Evolutionary conservation across 1,140 invertebrate genomes (phyloP).

Genomic region (Mercenaria mercenaria): DNA sequence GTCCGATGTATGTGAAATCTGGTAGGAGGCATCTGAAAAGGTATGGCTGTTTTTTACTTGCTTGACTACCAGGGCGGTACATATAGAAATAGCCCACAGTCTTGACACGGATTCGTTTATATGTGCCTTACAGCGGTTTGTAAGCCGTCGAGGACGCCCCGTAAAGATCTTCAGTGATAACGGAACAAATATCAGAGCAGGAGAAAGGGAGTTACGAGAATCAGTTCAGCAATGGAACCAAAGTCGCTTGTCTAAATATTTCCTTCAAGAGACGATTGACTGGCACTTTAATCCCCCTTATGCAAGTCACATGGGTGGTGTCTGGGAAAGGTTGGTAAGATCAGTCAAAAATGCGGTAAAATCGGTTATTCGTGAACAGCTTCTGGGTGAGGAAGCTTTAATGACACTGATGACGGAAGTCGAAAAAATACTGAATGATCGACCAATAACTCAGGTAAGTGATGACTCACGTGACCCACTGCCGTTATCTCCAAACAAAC

Average conservation of each 20-base stretch:
- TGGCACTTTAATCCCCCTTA: slow-evolving; percentile 45
- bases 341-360: slow-evolving; percentile 16
- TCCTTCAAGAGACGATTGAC: not conserved
- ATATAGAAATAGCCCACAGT: slow-evolving; percentile 36
- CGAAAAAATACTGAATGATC: slow-evolving; percentile 26
- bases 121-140: slow-evolving; percentile 83
- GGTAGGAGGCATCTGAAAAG: slow-evolving; percentile 38
- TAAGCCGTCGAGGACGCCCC: slow-evolving; percentile 80
- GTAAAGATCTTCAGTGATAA: slow-evolving; percentile 24
- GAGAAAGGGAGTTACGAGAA: slow-evolving; percentile 22
- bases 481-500: slow-evolving; percentile 48
- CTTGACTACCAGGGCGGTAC: slow-evolving; percentile 31
- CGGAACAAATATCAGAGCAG: slow-evolving; percentile 19
- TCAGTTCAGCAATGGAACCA: slow-evolving; percentile 22
- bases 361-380: slow-evolving; percentile 3
- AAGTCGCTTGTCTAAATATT: not conserved
- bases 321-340: slow-evolving; percentile 60
- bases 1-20: slow-evolving; percentile 33
- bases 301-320: slow-evolving; percentile 63
- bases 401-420: slow-evolving; percentile 14
- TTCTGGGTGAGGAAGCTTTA: not conserved
- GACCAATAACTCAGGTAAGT: slow-evolving; percentile 42
- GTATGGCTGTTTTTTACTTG: slow-evolving; percentile 64
- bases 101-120: slow-evolving; percentile 46
- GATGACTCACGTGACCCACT: slow-evolving; percentile 22